phyloP scores from a whole-genome alignment of 2,888 invertebrate genomes.

The Coenonympha glycerion region DNA sequence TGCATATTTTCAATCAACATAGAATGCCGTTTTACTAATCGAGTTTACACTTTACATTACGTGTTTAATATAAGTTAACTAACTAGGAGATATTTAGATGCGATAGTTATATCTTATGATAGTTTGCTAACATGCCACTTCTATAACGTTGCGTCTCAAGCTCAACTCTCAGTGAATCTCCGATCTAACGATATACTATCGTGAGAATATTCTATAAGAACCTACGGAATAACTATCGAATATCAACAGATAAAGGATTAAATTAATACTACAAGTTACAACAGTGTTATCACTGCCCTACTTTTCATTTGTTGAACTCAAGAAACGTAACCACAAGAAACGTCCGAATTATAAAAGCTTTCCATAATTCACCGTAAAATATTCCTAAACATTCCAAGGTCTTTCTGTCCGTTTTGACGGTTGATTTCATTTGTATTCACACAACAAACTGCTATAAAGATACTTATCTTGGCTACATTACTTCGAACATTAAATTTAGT shows the following conservation, averaged over 20 bases:
- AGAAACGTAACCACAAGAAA: too few relatives aligned
- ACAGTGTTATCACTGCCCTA: not conserved
- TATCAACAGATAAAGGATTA: slow-evolving; percentile 13
- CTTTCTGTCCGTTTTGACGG: slow-evolving; percentile 11
- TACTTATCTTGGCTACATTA: not conserved
- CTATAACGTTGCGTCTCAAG: too few relatives aligned
- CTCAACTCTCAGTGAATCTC: too few relatives aligned
- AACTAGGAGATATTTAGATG: too few relatives aligned
- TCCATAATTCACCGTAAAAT: not conserved
- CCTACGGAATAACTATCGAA: slow-evolving; percentile 29
- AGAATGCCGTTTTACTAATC: slow-evolving; percentile 23
- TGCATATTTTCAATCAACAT: slow-evolving; percentile 21
- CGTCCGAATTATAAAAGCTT: not conserved
- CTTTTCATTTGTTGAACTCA: not conserved
- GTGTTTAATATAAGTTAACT: not conserved
- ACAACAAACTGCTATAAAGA: slow-evolving; percentile 8
- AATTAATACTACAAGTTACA: not conserved
- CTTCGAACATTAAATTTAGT: not conserved
- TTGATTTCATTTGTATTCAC: slow-evolving; percentile 18
- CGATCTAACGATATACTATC: slow-evolving; percentile 30
- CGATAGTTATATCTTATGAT: not conserved
- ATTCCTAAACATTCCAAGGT: slow-evolving; percentile 8
- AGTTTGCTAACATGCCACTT: too few relatives aligned
- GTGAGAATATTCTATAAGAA: slow-evolving; percentile 44
- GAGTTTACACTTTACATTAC: slow-evolving; percentile 9